Evolutionary conservation across 2,888 invertebrate genomes (phyloP).

Genomic region (Sesia apiformis): DNA sequence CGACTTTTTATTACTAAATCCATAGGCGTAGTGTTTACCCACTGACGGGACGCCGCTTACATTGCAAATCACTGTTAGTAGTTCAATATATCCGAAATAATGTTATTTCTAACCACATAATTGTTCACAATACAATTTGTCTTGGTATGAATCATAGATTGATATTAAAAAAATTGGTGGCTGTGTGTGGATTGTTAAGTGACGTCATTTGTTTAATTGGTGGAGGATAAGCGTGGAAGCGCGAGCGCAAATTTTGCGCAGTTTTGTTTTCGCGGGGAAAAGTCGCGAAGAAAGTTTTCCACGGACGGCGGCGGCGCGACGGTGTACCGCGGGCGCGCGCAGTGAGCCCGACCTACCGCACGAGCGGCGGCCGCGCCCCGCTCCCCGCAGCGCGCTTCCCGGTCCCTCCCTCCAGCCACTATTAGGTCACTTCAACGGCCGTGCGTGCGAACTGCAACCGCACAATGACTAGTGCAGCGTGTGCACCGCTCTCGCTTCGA

Average conservation of each 20-base stretch:
- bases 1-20: constrained; percentile 71
- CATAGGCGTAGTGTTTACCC: constrained; percentile 60
- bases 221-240: constrained; percentile 10
- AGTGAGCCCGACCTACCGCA: constrained; percentile 74
- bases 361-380: constrained; percentile 44
- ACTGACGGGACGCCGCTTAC: constrained; percentile 45
- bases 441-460: constrained; percentile 70
- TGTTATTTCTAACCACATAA: constrained; percentile 30
- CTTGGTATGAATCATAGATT: neutral
- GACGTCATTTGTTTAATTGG: neutral
- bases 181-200: neutral
- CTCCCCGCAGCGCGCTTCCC: constrained; percentile 60
- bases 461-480: constrained; percentile 72
- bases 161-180: neutral
- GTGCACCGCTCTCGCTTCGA: constrained; percentile 73
- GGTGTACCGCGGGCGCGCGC: constrained; percentile 59
- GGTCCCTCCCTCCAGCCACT: constrained; percentile 72
- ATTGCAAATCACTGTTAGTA: constrained; percentile 40
- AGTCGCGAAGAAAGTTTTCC: constrained; percentile 71
- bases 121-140: constrained; percentile 15
- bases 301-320: constrained; percentile 45
- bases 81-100: constrained; percentile 25
- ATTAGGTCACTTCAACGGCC: constrained; percentile 70
- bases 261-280: constrained; percentile 66
- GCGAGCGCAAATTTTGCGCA: constrained; percentile 46